phyloP scores from a whole-genome alignment of 2,113 vertebrate species.

The Tragelaphus imberbis region DNA sequence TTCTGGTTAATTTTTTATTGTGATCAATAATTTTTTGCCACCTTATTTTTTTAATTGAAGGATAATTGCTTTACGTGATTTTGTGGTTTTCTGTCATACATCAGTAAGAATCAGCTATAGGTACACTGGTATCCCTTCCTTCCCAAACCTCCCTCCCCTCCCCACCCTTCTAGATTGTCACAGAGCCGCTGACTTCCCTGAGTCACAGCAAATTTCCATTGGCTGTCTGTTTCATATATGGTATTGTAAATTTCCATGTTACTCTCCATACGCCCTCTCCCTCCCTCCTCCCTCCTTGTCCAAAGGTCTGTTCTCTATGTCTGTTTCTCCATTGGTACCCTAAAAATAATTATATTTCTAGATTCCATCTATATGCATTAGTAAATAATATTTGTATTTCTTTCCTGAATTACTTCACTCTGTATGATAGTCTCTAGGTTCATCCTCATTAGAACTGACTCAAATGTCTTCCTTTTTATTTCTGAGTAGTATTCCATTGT shows the following conservation, averaged over 20 bases:
- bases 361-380: not conserved
- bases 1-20: not conserved
- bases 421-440: not conserved
- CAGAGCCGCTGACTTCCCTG: not conserved
- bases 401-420: not conserved
- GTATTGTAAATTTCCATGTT: not conserved
- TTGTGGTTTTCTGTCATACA: not conserved
- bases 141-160: not conserved
- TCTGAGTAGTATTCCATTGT: not conserved
- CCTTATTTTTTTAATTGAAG: not conserved
- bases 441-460: not conserved
- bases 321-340: not conserved
- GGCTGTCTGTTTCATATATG: not conserved
- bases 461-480: not conserved
- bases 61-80: not conserved
- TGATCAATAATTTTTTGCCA: not conserved
- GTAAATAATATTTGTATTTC: not conserved
- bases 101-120: not conserved
- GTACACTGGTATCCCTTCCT: fast-evolving
- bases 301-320: not conserved
- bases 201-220: not conserved
- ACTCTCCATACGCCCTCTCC: not conserved
- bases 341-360: not conserved
- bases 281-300: not conserved
- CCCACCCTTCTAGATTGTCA: not conserved